Evolutionary conservation across 2,113 vertebrate species (phyloP).

Genomic region (Romanogobio albipinnatus): DNA sequence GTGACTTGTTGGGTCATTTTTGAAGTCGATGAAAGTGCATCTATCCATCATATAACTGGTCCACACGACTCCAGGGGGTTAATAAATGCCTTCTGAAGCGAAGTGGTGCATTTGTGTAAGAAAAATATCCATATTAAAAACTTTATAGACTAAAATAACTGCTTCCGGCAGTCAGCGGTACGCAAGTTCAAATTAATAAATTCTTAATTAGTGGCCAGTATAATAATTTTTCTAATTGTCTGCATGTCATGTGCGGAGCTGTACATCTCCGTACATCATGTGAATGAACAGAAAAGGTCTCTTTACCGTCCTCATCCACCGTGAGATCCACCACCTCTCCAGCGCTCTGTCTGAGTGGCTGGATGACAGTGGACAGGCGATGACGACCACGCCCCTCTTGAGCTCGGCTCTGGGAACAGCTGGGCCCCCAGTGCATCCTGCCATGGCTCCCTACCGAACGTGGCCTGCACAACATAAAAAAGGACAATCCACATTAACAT

Average conservation of each 20-base stretch:
- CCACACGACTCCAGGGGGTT: too few relatives aligned
- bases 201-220: background rate
- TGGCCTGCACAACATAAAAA: conserved; percentile 78
- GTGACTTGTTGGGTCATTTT: too few relatives aligned
- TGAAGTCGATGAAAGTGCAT: too few relatives aligned
- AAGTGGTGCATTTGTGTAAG: too few relatives aligned
- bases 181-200: too few relatives aligned
- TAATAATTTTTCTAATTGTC: background rate
- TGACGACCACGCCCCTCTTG: conserved; percentile 88
- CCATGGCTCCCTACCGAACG: conserved; percentile 86
- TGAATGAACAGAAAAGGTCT: background rate
- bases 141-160: too few relatives aligned
- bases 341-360: conserved; percentile 90
- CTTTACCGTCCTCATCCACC: conserved; percentile 94
- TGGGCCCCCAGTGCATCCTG: conserved; percentile 87
- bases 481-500: background rate
- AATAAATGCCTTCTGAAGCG: too few relatives aligned
- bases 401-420: conserved; percentile 85
- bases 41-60: too few relatives aligned
- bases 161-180: too few relatives aligned
- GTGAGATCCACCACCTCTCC: conserved; percentile 98
- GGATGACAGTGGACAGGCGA: conserved; percentile 94
- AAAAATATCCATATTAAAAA: too few relatives aligned
- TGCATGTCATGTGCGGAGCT: background rate
- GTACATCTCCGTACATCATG: background rate